Percentiles rank a stretch among this genome's conserved stretches.
Evolutionary conservation across 2,888 invertebrate species (phyloP).

Genomic region (Tetheella fluctuosa): DNA sequence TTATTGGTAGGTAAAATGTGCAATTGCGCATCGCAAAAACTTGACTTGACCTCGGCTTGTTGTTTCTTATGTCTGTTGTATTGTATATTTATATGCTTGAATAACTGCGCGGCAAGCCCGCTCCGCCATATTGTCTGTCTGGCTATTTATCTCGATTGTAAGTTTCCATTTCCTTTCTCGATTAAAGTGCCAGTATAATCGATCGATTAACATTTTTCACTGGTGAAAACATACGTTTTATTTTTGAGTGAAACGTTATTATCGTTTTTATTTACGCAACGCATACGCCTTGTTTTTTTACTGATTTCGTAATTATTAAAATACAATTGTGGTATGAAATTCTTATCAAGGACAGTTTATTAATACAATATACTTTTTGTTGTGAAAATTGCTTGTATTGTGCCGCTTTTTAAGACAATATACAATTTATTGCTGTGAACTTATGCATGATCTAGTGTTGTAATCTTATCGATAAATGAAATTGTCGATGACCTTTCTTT

Average conservation of each 20-base stretch:
- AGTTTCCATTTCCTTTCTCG: conserved; percentile 27
- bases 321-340: not conserved
- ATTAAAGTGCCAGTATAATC: conserved; percentile 30
- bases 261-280: not conserved
- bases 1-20: not conserved
- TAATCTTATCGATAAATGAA: not conserved
- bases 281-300: no score
- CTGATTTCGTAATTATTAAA: not conserved
- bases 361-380: not conserved
- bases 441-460: not conserved
- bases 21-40: not conserved
- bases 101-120: conserved; percentile 1
- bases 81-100: not conserved
- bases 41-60: conserved; percentile 2
- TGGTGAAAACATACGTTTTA: conserved; percentile 19
- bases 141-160: conserved; percentile 16
- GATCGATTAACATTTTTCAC: conserved; percentile 33
- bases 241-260: conserved; percentile 9
- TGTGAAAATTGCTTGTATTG: not conserved
- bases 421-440: not conserved
- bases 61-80: not conserved
- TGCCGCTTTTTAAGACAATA: not conserved
- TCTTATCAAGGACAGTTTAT: conserved; percentile 1
- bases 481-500: not conserved
- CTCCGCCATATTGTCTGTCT: conserved; percentile 9